Evolutionary conservation across 1,140 invertebrate species (phyloP), one percentile per base, ranked within the genome.

Genomic region (Caerostris darwini): DNA sequence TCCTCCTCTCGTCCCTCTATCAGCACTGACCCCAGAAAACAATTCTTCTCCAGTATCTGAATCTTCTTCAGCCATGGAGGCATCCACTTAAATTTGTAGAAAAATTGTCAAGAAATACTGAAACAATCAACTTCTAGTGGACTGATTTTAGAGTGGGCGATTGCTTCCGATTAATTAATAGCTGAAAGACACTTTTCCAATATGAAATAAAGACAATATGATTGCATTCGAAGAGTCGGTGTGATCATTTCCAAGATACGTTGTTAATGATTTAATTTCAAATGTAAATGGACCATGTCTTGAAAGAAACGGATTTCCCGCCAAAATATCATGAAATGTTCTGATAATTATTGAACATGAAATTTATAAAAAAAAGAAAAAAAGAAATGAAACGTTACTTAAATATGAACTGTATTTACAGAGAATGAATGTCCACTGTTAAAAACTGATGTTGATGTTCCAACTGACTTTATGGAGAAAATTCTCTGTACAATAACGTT

Each of bases 31-130:
- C 14, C 61, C 77, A 58, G 92, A 87, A 59, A 88, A 89, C 64
- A 82, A 90, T n/a, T 77, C 57, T 50, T 94, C 93, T 56, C 93
- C 93, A 5, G 77, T 83, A 10, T 88, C 93, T 14, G 92, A 93
- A 53, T 56, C 57, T 17, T 90, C 93, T 58, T 90, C 93, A 14
- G 93, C 93, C 14, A 94, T 94, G 93, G 93, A 94, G 17, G 82
- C 93, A 7, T 94, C 87, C 0, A 94, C 92, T 12, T 94, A 86
- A 64, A 71, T 10, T 5, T 34, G 34, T 7, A 3, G 67, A 5
- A 5, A 50, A 77, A 77, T 3, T 3, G 2, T 57, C 3, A 57
- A 85, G 17, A 81, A 54, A 34, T 34, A 81, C 6, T 3, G 8
- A 81, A 85, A 56, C 54, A 85, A 19, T n/a, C 7, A 19, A 58